phyloP scores from a whole-genome alignment of 1,140 invertebrate genomes.

The Leptestheria dahalacensis region DNA sequence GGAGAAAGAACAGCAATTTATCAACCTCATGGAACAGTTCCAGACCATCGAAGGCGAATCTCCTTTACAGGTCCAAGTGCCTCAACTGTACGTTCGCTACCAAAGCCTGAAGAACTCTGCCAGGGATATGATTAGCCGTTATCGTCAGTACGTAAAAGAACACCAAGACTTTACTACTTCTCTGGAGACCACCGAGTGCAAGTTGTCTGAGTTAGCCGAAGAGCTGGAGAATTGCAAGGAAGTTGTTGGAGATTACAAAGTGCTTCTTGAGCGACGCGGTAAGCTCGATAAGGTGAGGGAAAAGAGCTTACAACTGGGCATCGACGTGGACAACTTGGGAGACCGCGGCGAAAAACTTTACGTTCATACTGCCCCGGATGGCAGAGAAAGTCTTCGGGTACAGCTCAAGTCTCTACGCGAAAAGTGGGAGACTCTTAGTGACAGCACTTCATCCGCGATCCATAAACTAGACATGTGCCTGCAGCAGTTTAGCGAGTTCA shows the following conservation, averaged over 20 bases:
- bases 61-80: constrained; percentile 55
- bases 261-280: constrained; percentile 58
- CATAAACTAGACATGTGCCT: constrained; percentile 76
- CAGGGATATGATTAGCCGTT: constrained; percentile 35
- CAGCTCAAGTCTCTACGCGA: constrained; percentile 64
- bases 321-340: constrained; percentile 67
- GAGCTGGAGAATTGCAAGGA: constrained; percentile 62
- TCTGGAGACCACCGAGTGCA: constrained; percentile 55
- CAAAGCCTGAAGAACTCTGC: constrained; percentile 59
- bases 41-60: constrained; percentile 56
- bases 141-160: constrained; percentile 69
- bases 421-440: constrained; percentile 72
- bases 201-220: constrained; percentile 50
- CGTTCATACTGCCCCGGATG: constrained; percentile 80
- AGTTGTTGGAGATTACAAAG: constrained; percentile 68
- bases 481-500: constrained; percentile 75
- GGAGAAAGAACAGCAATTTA: constrained; percentile 52
- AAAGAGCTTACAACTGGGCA: constrained; percentile 57
- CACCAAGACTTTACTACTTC: constrained; percentile 65
- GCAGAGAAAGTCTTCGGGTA: constrained; percentile 76
- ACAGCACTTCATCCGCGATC: constrained; percentile 57
- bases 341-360: constrained; percentile 85
- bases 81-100: constrained; percentile 64
- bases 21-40: constrained; percentile 47
- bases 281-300: constrained; percentile 67